A percentile compares a stretch with the other conserved stretches of the same genome.
Evolutionary conservation across 2,797 vertebrate species (phyloP).

Genomic region (Cossypha polioptera): DNA sequence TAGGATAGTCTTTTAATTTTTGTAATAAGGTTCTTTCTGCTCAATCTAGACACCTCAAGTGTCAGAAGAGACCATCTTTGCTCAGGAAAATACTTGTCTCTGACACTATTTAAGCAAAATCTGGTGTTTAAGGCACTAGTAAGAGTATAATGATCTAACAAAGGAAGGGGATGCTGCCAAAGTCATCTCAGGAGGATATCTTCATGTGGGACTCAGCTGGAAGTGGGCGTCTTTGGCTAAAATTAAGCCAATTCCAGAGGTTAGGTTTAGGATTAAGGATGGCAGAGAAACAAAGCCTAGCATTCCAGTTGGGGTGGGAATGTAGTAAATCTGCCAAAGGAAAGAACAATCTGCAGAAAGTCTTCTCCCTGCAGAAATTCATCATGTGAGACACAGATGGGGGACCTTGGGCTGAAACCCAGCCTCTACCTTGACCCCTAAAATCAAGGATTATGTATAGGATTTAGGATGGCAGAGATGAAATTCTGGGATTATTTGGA

Average conservation of each 20-base stretch:
- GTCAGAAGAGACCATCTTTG: neutral
- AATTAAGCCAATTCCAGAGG: neutral
- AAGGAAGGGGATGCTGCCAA: neutral
- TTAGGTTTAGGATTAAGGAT: neutral
- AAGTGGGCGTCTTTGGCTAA: rapidly evolving
- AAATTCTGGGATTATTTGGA: neutral
- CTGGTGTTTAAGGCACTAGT: neutral
- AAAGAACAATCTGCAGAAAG: neutral
- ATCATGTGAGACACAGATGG: neutral
- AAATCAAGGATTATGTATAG: neutral
- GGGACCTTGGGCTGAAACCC: neutral
- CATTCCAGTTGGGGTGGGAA: neutral
- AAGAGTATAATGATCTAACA: neutral
- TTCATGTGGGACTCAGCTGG: neutral
- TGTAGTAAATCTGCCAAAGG: neutral
- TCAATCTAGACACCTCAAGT: neutral
- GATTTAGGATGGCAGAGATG: neutral
- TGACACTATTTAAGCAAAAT: neutral
- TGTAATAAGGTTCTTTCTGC: neutral
- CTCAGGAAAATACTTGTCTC: neutral
- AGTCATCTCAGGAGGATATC: neutral
- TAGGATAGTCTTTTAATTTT: neutral
- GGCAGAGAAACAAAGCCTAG: neutral
- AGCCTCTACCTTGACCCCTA: neutral
- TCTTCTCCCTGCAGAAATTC: neutral